Conservation (phyloP, 1,140 invertebrate genomes). For the Drosophila saltans region DNA sequence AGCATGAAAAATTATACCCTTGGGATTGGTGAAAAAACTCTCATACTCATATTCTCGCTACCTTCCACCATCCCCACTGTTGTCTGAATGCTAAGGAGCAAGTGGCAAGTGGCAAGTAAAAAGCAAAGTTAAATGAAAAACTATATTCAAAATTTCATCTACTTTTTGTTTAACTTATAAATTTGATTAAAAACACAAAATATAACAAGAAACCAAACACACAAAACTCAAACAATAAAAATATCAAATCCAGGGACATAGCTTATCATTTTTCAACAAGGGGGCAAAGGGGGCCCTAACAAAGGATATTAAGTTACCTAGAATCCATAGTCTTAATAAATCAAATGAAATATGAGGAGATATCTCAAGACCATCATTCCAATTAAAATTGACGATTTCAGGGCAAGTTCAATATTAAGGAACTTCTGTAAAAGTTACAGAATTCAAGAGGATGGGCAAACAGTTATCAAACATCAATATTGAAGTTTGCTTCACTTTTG, state of each 20-base stretch:
- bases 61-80: not conserved
- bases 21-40: not conserved
- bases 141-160: not conserved
- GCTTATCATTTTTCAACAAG: slow-evolving; percentile 29
- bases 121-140: slow-evolving; percentile 3
- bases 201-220: slow-evolving; percentile 25
- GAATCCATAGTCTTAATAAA: too few species aligned
- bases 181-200: slow-evolving; percentile 58
- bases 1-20: slow-evolving; percentile 15
- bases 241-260: slow-evolving; percentile 42
- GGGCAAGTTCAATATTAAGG: too few species aligned
- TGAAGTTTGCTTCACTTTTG: too few species aligned
- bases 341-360: too few species aligned
- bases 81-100: not conserved
- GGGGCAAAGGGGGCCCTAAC: not conserved
- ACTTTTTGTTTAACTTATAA: slow-evolving; percentile 63
- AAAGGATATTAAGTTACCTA: too few species aligned
- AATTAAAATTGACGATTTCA: too few species aligned
- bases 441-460: too few species aligned
- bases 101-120: not conserved
- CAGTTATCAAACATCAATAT: too few species aligned
- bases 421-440: too few species aligned
- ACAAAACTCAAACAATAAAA: slow-evolving; percentile 41
- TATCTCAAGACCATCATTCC: too few species aligned
- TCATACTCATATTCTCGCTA: not conserved